Percentiles rank a stretch among this genome's conserved stretches.
These are phyloP conservation scores for Oopsacas minuta DNA, from an alignment of 37 sponge, comb jelly and placozoan species.

Conservation along the genomic window DNA sequence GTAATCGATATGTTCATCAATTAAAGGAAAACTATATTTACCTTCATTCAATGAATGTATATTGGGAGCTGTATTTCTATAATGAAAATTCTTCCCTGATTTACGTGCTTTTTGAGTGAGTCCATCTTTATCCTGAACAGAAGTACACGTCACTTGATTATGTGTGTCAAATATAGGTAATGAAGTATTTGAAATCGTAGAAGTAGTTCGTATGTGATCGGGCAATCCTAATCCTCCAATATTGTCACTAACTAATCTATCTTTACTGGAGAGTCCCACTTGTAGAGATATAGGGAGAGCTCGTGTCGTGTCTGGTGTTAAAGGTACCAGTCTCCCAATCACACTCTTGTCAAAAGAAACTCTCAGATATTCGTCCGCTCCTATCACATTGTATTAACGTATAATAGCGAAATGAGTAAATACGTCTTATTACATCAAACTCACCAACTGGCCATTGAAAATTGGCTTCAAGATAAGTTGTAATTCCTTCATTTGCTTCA, in stretches of 20 bases:
- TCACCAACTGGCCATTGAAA: background rate
- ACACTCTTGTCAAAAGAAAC: background rate
- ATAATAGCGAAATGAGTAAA: no score
- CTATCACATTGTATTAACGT: background rate
- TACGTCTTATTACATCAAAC: no score
- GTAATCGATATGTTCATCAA: no score
- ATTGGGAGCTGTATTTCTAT: background rate
- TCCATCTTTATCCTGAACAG: background rate
- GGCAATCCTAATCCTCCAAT: background rate
- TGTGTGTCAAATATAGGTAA: background rate
- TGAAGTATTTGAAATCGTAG: background rate
- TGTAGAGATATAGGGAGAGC: background rate
- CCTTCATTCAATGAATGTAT: background rate
- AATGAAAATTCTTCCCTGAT: background rate
- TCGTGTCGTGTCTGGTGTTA: background rate
- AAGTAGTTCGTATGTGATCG: background rate
- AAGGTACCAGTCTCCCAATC: background rate
- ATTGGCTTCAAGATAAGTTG: background rate
- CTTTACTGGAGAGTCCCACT: background rate
- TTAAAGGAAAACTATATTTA: no score
- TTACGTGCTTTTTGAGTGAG: background rate
- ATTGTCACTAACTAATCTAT: background rate
- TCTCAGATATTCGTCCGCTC: background rate
- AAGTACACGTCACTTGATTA: background rate
- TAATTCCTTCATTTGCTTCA: conserved; percentile 1